phyloP scores from a whole-genome alignment of 2,113 vertebrate genomes.

The Megaceryle maxima region DNA sequence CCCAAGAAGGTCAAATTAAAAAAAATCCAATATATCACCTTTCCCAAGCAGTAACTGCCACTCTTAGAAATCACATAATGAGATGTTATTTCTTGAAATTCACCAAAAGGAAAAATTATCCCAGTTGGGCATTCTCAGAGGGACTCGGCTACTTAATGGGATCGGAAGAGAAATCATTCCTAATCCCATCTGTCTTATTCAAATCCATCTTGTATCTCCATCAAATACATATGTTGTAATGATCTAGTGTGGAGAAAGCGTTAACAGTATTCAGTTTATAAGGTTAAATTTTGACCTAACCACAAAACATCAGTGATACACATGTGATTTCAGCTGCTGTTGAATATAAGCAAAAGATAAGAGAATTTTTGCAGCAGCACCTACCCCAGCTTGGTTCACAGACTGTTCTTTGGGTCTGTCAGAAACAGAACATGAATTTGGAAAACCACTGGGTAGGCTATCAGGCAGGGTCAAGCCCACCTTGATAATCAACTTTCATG shows the following conservation, averaged over 20 bases:
- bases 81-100: neutral
- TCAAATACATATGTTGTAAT: neutral
- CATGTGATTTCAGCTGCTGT: neutral
- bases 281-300: neutral
- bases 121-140: neutral
- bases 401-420: neutral
- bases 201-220: neutral
- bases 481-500: neutral
- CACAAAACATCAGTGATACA: neutral
- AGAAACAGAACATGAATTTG: neutral
- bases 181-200: accelerated
- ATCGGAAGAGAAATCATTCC: neutral
- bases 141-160: neutral
- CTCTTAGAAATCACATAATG: neutral
- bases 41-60: neutral
- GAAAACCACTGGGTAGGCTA: neutral
- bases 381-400: neutral
- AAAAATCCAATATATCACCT: neutral
- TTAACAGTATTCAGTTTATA: neutral
- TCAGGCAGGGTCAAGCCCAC: neutral
- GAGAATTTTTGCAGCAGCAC: neutral
- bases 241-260: neutral
- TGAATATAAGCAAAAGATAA: neutral
- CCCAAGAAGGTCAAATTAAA: neutral
- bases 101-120: neutral